Base-by-base conservation (phyloP, 2,797 vertebrate genomes). In the Urophycis tenuis region DNA sequence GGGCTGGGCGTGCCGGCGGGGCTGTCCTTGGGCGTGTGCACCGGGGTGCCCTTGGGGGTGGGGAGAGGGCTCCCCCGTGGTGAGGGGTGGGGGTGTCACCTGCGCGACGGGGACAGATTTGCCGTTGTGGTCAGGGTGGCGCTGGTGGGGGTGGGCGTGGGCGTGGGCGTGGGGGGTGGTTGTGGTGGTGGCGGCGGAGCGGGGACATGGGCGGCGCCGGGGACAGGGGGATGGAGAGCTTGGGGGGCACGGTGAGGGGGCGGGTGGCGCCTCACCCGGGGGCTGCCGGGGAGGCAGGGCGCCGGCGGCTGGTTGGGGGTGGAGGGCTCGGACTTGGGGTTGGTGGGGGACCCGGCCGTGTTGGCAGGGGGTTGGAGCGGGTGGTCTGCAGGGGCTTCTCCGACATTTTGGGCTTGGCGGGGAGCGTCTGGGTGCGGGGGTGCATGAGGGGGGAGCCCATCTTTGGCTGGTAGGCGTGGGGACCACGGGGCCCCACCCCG, bases 1-100 rank as follows among this genome's bases (percentile, higher is more conserved):
- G 97, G 96, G 91, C 94, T 98, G 83, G 97, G 97, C 11, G 97
- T 99, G 85, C 97, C 96, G 0, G 96, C 94, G 1, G 97, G 97
- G 92, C 97, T 99, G 92, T 98, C 96, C 94, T 96, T 98, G 91
- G 97, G 97, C 79, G 97, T 99, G 93, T 99, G 97, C 87, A 96
- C 96, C 5, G 97, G 97, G 81, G 96, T 99, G 90, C 96, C 96
- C 94, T 97, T 99, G 84, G 97, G 97, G 91, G 97, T 97, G 87
- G 97, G 96, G 90, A 98, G 96, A 85, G 97, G 97, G 88, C 97
- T 98, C 83, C 95, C 96, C 92, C 96, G 93, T 76, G 97, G 97
- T 91, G 96, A 96, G 91, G 95, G 96, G 93, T 96, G 96, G 90
- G 97, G 97, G 90, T 4, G 96, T 98, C 91, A 98, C 96, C 96